These are phyloP conservation scores for Calephelis virginiensis DNA, from an alignment of 1,140 invertebrate species.

Conservation along the genomic window DNA sequence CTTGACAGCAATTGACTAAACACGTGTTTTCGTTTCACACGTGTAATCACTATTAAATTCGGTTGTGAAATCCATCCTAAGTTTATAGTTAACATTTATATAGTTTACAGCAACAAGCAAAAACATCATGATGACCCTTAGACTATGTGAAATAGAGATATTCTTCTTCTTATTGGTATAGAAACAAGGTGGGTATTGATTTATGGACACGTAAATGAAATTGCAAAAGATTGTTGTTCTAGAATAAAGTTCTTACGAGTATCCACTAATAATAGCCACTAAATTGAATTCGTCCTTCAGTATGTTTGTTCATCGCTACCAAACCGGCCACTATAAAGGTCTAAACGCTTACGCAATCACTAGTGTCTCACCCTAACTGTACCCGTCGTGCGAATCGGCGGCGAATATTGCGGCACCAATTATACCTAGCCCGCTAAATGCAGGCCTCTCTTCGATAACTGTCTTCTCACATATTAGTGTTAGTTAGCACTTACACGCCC, in stretches of 20 bases:
- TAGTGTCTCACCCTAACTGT: conserved; percentile 10
- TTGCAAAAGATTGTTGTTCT: neutral
- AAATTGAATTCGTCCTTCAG: conserved; percentile 2
- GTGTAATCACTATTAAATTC: no score
- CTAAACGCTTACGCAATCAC: conserved; percentile 5
- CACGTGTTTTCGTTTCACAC: no score
- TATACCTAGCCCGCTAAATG: neutral
- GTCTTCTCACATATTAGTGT: neutral
- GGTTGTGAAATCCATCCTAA: no score
- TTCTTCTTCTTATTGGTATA: no score
- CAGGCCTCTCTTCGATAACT: conserved; percentile 3
- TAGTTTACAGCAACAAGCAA: no score
- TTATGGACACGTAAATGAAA: no score
- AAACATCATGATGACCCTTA: no score
- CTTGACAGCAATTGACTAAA: no score
- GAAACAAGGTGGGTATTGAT: no score
- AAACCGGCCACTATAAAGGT: neutral
- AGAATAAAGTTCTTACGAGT: neutral
- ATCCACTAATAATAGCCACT: neutral
- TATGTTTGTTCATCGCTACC: neutral
- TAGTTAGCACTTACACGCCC: neutral
- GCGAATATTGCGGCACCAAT: conserved; percentile 5
- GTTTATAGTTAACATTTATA: no score
- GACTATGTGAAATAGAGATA: no score
- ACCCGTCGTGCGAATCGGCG: neutral